phyloP scores from a whole-genome alignment of 2,888 invertebrate species.

The Drosophila nigritarsus region DNA sequence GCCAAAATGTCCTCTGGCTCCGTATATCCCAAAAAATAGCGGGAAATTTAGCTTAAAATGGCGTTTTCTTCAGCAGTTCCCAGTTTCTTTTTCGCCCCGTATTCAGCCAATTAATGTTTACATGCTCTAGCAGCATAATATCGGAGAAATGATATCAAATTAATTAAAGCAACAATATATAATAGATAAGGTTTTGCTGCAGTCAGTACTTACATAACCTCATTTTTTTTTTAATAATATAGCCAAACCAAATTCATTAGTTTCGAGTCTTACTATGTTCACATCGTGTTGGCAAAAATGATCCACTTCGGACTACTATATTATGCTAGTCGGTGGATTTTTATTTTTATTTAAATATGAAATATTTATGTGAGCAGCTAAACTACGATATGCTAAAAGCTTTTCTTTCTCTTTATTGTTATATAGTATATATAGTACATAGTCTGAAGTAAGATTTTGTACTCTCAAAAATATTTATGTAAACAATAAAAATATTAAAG shows the following conservation, averaged over 20 bases:
- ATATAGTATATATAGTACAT: not conserved
- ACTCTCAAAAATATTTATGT: not conserved
- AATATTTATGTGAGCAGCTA: not conserved
- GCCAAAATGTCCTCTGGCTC: slow-evolving; percentile 7
- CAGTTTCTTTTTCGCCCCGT: slow-evolving; percentile 9
- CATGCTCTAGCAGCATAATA: not conserved
- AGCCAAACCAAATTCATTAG: not conserved
- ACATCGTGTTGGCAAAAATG: not conserved
- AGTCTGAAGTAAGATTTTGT: not conserved
- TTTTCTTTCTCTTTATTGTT: not conserved
- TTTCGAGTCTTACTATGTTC: not conserved
- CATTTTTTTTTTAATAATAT: not conserved
- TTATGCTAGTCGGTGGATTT: not conserved
- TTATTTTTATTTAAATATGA: not conserved
- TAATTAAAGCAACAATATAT: not conserved
- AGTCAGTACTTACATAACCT: too few relatives aligned
- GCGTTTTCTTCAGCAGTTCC: slow-evolving; percentile 2
- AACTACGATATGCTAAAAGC: not conserved
- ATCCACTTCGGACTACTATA: not conserved
- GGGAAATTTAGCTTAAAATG: slow-evolving; percentile 12
- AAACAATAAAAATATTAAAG: not conserved
- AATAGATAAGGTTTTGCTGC: too few relatives aligned
- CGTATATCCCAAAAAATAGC: slow-evolving; percentile 1
- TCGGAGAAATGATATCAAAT: not conserved
- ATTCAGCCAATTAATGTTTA: not conserved